Conservation (phyloP, 2,888 invertebrate species). For the Willowsia nigromaculata region DNA sequence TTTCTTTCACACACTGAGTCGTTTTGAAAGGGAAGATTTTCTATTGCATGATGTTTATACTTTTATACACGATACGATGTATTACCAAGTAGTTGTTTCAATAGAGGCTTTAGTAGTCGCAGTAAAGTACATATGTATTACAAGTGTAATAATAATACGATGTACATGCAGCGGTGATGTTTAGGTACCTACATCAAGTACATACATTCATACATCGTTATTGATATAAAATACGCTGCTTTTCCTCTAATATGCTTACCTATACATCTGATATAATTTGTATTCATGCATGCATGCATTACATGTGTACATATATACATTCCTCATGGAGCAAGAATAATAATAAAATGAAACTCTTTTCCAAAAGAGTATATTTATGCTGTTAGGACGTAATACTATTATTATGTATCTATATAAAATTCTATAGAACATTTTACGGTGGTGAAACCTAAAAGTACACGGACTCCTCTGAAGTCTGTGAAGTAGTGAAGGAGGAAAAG, state of each 20-base stretch:
- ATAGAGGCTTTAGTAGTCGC: conserved; percentile 14
- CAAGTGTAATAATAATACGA: conserved; percentile 63
- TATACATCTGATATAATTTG: conserved; percentile 19
- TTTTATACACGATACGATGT: too few species aligned
- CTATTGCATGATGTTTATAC: conserved; percentile 51
- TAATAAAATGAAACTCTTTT: conserved; percentile 63
- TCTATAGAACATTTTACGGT: conserved; percentile 70
- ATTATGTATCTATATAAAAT: conserved; percentile 69
- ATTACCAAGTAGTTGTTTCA: conserved; percentile 18
- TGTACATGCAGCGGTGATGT: conserved; percentile 53
- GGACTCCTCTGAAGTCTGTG: conserved; percentile 49
- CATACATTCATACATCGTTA: background rate
- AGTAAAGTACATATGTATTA: conserved; percentile 62
- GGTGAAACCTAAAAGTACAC: conserved; percentile 69
- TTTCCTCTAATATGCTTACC: conserved; percentile 19
- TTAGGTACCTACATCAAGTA: conserved; percentile 51
- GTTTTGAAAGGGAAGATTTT: conserved; percentile 28
- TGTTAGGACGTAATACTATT: conserved; percentile 45
- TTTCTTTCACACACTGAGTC: background rate
- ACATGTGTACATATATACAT: conserved; percentile 61
- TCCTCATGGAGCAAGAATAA: too few species aligned
- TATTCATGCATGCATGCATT: conserved; percentile 68
- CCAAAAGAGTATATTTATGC: conserved; percentile 3
- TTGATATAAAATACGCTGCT: conserved; percentile 22
- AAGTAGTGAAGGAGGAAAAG: conserved; percentile 64